These are phyloP conservation scores for Lasioglossum lativentre DNA, from an alignment of 2,888 invertebrate genomes.

Conservation along the genomic window DNA sequence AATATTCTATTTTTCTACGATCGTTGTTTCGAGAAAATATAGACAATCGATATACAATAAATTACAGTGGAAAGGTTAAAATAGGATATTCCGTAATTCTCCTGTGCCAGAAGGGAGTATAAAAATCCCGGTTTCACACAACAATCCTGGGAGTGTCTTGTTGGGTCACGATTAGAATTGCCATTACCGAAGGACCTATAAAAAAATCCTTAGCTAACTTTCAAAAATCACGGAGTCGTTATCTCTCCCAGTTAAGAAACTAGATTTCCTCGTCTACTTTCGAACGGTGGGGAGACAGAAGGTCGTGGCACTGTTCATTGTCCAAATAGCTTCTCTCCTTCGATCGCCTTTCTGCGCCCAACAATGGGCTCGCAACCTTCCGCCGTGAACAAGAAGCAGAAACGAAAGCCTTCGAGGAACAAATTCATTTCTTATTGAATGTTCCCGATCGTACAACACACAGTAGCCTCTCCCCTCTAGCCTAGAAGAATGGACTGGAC, in stretches of 20 bases:
- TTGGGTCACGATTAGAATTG: background rate
- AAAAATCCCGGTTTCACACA: background rate
- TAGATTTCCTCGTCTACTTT: background rate
- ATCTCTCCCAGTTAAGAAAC: background rate
- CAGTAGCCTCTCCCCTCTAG: background rate
- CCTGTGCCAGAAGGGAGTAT: background rate
- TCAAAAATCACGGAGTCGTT: background rate
- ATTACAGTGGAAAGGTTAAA: background rate
- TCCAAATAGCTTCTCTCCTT: background rate
- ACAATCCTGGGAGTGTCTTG: background rate
- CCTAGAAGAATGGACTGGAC: background rate
- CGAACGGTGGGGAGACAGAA: background rate
- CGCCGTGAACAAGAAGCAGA: background rate
- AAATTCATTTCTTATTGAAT: constrained; percentile 2
- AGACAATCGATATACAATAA: background rate
- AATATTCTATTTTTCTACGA: background rate
- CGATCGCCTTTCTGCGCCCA: background rate
- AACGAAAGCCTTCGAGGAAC: background rate
- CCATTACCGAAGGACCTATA: background rate
- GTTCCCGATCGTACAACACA: background rate
- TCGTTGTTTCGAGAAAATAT: background rate
- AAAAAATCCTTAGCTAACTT: background rate
- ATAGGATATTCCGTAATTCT: too few relatives aligned
- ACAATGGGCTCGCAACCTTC: background rate
- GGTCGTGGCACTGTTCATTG: background rate